Evolutionary conservation across 2,797 vertebrate genomes (phyloP).

Genomic region (Lindbergichthys nudifrons): DNA sequence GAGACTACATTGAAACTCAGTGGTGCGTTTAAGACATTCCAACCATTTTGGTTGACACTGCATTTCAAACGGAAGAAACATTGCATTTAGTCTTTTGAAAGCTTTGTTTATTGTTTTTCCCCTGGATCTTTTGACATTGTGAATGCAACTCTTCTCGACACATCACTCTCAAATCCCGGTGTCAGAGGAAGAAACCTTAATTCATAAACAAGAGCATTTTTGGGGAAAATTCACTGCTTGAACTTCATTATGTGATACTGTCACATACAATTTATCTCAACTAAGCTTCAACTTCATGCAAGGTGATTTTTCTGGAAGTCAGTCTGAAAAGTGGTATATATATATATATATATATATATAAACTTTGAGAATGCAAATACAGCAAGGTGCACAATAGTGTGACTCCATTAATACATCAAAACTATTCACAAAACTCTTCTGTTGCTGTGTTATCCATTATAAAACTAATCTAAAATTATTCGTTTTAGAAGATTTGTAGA

Average conservation of each 20-base stretch:
- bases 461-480: no score
- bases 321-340: background rate
- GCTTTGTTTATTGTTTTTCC: background rate
- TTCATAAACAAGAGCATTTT: no score
- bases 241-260: background rate
- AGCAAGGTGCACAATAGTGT: background rate
- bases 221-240: background rate
- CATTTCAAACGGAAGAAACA: background rate
- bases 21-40: constrained; percentile 12
- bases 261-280: background rate
- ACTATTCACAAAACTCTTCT: background rate
- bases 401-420: background rate
- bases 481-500: no score
- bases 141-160: background rate
- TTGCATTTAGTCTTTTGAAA: constrained; percentile 9
- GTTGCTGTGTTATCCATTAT: background rate
- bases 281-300: background rate
- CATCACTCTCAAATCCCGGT: background rate
- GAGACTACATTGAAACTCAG: background rate
- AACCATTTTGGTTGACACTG: background rate
- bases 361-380: background rate
- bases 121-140: constrained; percentile 4
- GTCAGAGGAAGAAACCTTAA: no score
- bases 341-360: background rate
- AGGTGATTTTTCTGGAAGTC: background rate